Evolutionary conservation across 2,113 vertebrate species (phyloP), one percentile per base, ranked within the genome.

Genomic region (Nibea coibor): DNA sequence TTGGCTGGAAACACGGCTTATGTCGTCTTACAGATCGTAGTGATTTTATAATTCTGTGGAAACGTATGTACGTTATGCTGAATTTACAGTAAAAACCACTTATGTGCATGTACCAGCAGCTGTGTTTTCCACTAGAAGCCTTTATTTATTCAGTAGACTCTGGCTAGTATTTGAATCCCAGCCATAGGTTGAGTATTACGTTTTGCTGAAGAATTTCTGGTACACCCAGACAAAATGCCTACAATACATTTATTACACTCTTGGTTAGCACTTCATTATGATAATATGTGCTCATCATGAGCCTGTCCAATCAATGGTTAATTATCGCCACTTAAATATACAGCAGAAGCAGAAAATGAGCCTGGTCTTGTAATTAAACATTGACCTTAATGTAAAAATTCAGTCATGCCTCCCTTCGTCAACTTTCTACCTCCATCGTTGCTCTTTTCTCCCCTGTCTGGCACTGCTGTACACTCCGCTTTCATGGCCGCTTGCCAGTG

Each of bases 231-330:
- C 3, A 7, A 74, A 66, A 78, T 43, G 45, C 47, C 45, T n/a
- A 54, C 12, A 59, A 12, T 62, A 35, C 35, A 53, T 72, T 28
- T 80, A 79, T 59, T 77, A 53, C 50, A 59, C 71, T 35, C 35
- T 65, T 68, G 35, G 45, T 74, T 70, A 71, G 45, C 17, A 56
- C 14, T 39, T 66, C 20, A 79, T 76, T 79, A 68, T 14, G 42
- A 42, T 71, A 64, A 66, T 26, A 75, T 57, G 48, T 64, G 65
- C 65, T 57, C 28, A n/a, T 50, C 31, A 39, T 42, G 4, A 69
- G 45, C 39, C 66, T 76, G 61, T 59, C 51, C 26, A 81, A 83
- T 82, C 66, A 75, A 48, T 86, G 70, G 70, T 82, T 84, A 75
- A 78, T 79, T 77, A 79, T 50, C 59, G 45, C 43, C 62, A 78